phyloP scores from a whole-genome alignment of 2,113 vertebrate genomes.

The Oostethus manadensis region DNA sequence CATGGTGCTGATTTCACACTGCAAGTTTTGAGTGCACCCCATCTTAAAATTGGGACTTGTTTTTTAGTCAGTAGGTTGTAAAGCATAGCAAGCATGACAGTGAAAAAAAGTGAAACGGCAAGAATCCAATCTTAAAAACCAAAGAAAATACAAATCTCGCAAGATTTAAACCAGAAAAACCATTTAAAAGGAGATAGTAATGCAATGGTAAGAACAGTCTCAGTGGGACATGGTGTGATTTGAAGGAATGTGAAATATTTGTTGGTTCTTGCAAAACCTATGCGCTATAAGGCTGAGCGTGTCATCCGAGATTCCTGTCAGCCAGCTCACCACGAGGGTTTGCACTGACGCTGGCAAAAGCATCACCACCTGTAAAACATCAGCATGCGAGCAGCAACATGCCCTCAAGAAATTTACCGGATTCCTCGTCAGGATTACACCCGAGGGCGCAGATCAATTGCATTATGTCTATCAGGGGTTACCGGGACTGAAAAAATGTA shows the following conservation, averaged over 20 bases:
- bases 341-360: conserved; percentile 11
- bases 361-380: conserved; percentile 27
- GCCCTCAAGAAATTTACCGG: conserved; percentile 9
- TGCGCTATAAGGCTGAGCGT: conserved; percentile 36
- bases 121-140: background rate
- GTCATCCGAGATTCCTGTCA: conserved; percentile 41
- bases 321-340: conserved; percentile 26
- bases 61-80: too few relatives aligned
- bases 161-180: background rate
- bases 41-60: too few relatives aligned
- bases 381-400: conserved; percentile 43
- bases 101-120: background rate
- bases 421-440: background rate
- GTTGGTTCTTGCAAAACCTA: conserved; percentile 3
- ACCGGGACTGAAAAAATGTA: too few relatives aligned
- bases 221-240: background rate
- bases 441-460: background rate
- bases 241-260: conserved; percentile 11
- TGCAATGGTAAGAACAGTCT: background rate
- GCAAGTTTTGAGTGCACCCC: too few relatives aligned
- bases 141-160: background rate
- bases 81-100: too few relatives aligned
- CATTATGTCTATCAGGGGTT: background rate
- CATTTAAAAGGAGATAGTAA: too few relatives aligned
- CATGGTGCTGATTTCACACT: too few relatives aligned